Evolutionary conservation across 2,797 vertebrate genomes (phyloP).

Genomic region (Halcyon smyrnensis): DNA sequence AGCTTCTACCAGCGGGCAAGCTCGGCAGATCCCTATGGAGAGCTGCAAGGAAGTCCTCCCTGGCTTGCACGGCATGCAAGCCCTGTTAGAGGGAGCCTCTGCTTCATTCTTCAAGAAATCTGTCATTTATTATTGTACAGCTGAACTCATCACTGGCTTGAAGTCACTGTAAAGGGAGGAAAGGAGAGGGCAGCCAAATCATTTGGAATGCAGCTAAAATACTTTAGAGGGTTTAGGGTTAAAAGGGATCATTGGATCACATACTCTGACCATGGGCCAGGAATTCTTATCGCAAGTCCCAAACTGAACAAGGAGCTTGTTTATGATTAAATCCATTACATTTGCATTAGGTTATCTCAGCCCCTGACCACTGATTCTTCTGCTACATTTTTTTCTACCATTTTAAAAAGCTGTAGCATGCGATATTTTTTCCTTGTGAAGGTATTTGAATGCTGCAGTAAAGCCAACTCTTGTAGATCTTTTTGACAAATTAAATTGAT

Average conservation of each 20-base stretch:
- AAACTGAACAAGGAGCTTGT: neutral
- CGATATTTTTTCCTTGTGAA: neutral
- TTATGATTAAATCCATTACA: neutral
- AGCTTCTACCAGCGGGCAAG: neutral
- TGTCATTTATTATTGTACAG: neutral
- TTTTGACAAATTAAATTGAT: neutral
- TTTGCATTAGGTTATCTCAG: neutral
- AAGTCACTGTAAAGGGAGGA: neutral
- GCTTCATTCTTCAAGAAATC: neutral
- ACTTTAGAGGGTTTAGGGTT: neutral
- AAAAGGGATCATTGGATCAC: neutral
- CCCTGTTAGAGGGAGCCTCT: neutral
- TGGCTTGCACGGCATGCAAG: fast-evolving
- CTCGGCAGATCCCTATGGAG: neutral
- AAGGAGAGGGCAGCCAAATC: neutral
- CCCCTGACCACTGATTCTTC: neutral
- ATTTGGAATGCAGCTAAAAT: neutral
- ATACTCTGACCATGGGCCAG: neutral
- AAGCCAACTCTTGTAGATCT: neutral
- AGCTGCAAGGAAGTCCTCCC: neutral
- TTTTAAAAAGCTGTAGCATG: neutral
- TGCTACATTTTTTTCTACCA: neutral
- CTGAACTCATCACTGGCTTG: neutral
- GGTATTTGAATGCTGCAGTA: neutral
- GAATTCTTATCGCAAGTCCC: neutral